phyloP scores from a whole-genome alignment of 37 sponge, comb jelly and placozoan species.

The Aplysina aerophoba region DNA sequence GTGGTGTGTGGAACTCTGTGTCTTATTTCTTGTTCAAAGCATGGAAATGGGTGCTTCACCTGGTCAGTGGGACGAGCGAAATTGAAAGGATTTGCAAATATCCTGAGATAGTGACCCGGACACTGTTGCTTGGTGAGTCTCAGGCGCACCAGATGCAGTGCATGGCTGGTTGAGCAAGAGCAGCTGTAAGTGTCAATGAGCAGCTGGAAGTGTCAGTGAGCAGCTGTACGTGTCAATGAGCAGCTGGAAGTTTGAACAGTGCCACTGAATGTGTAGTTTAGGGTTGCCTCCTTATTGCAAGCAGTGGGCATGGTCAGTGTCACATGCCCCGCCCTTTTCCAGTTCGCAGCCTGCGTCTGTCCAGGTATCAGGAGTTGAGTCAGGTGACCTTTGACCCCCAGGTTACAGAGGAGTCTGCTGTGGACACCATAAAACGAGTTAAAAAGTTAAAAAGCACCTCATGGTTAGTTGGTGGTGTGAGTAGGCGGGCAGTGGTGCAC shows the following conservation, averaged over 20 bases:
- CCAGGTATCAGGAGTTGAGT: not conserved
- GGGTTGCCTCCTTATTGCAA: too few relatives aligned
- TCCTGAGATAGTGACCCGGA: slow-evolving; percentile 16
- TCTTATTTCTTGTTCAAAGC: slow-evolving; percentile 2
- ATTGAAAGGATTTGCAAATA: slow-evolving; percentile 44
- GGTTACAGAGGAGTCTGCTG: not conserved
- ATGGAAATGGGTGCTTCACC: slow-evolving; percentile 75
- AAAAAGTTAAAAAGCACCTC: not conserved
- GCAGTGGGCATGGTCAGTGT: too few relatives aligned
- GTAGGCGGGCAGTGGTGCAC: too few relatives aligned
- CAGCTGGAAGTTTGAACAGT: too few relatives aligned
- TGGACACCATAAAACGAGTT: not conserved
- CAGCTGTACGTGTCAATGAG: too few relatives aligned
- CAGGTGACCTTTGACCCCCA: not conserved
- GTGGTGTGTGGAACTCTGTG: not conserved
- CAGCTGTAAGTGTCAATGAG: too few relatives aligned
- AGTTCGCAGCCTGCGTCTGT: not conserved
- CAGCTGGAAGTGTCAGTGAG: too few relatives aligned
- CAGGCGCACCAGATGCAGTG: too few relatives aligned
- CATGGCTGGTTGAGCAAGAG: too few relatives aligned
- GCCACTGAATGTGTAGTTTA: too few relatives aligned
- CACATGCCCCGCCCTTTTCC: not conserved
- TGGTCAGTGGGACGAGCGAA: slow-evolving; percentile 71
- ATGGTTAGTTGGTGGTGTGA: not conserved
- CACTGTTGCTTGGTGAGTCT: slow-evolving; percentile 49